These are phyloP conservation scores for Beaufortia kweichowensis DNA, from an alignment of 2,113 vertebrate genomes.

Conservation along the genomic window DNA sequence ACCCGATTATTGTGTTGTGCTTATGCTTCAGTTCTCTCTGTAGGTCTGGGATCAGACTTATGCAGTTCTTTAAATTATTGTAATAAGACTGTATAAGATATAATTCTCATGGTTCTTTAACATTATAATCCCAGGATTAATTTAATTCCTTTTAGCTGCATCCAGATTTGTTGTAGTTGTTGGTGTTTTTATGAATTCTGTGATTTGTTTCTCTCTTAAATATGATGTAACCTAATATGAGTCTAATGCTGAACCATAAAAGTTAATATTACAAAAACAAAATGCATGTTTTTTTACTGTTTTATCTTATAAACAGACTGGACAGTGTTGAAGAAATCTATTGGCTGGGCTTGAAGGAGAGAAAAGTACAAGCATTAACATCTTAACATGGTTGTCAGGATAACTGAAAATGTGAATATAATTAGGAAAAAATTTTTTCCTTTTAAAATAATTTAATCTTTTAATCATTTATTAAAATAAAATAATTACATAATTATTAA, in stretches of 20 bases:
- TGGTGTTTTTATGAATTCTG: background rate
- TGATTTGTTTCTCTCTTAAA: background rate
- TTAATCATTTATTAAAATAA: too few relatives aligned
- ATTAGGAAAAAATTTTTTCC: background rate
- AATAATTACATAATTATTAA: background rate
- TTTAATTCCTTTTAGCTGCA: background rate
- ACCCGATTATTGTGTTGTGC: background rate
- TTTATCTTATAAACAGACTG: constrained; percentile 5
- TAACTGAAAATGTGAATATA: background rate
- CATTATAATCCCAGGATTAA: too few relatives aligned
- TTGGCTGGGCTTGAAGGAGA: background rate
- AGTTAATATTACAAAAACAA: background rate
- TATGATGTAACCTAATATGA: background rate
- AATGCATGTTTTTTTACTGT: background rate
- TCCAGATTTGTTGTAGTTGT: background rate
- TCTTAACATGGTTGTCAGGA: background rate
- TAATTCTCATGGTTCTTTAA: background rate
- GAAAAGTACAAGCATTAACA: too few relatives aligned
- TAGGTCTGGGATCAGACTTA: background rate
- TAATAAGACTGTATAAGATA: background rate
- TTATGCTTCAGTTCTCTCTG: background rate
- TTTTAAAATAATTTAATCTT: too few relatives aligned
- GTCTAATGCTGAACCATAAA: background rate
- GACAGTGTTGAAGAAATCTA: background rate
- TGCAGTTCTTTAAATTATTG: background rate